Base-by-base conservation (phyloP, 2,888 invertebrate species). In the Teinopalpus imperialis region DNA sequence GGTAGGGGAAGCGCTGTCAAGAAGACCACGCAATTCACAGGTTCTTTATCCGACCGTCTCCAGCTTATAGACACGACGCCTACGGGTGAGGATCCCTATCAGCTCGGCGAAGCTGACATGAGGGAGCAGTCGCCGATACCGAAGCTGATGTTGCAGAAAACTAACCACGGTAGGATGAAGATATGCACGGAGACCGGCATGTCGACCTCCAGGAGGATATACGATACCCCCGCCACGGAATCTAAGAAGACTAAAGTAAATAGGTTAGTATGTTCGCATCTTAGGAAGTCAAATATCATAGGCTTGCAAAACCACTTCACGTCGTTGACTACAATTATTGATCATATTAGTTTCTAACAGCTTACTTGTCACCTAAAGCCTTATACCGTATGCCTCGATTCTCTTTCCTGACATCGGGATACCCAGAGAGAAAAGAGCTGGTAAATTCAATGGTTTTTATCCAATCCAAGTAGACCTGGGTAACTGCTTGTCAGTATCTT, bases 71-170 rank as follows among this genome's bases (percentile, higher is more conserved):
- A 87, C 35, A 81, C 86, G 0, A 86, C 85, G 1, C 86, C 86
- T 0, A 82, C 82, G 0, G 87, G 87, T 0, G 83, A 82, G 48
- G 87, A 87, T 35, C 87, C 87, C 0, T 87, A 87, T 51, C 85
- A 85, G 53, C 55, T 86, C 1, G 85, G 87, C 1, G 87, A 87
- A 48, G 86, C 86, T 0, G 87, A 87, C 29, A 76, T 87, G 76
- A 63, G 85, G 20, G 87, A 86, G 40, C 86, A 87, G 43, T 86
- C 87, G 0, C 87, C 87, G 0, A 87, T 87, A n/a, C 86, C 86
- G 1, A 83, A 83, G 50, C 61, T 87, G 2, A 82, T 85, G 79
- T 58, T 87, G 8, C 82, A 81, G 48, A 87, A 86, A 54, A 74
- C 73, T 0, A 81, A 77, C 30, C 74, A 75, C 13, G 71, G 75